Evolutionary conservation across 2,888 invertebrate genomes (phyloP), one percentile per base, ranked within the genome.

Genomic region (Branchellion lobata): DNA sequence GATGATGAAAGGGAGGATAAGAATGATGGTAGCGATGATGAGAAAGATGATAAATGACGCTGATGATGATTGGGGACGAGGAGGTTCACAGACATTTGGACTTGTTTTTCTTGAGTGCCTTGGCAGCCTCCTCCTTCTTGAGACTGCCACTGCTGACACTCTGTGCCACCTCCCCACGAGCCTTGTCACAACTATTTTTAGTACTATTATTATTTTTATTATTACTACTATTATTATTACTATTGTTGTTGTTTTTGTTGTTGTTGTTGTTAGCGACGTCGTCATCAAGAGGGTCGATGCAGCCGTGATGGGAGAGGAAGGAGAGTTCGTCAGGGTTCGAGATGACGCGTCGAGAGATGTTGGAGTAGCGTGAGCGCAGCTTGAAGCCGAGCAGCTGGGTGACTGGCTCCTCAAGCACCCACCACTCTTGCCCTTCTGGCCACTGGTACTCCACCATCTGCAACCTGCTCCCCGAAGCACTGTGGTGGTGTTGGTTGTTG

Each of bases 401-500:
- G 81, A 99, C 93, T 87, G 93, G 98, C 87, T 98, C 98, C 88
- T 98, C 96, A 80, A 97, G 91, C 93, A 96, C 94, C 88, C 92
- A 95, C 75, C 93, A 93, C 85, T 96, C 93, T 3, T 3, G 11
- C n/a, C 5, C 21, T 14, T 40, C 40, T 90, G 5, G 94, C 97
- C 97, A 97, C 85, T 92, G 93, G 86, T 97, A 97, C 87, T 97
- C 96, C 81, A 94, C 94, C 78, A 97, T 91, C 86, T 93, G 93
- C 78, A 94, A 93, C 24, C 95, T 94, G 18, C 78, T 40, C 21
- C 57, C 8, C 3, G 69, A 18, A 5, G 11, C 36, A 40, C 47
- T 24, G 34, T 33, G 24, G 2, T 8, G 18, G n/a, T 73, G 40
- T 2, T 5, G 14, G 36, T 40, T 65, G 40, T 5, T n/a, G n/a